Evolutionary conservation across 2,113 vertebrate genomes (phyloP), one percentile per base, ranked within the genome.

Genomic region (Leucopsar rothschildi): DNA sequence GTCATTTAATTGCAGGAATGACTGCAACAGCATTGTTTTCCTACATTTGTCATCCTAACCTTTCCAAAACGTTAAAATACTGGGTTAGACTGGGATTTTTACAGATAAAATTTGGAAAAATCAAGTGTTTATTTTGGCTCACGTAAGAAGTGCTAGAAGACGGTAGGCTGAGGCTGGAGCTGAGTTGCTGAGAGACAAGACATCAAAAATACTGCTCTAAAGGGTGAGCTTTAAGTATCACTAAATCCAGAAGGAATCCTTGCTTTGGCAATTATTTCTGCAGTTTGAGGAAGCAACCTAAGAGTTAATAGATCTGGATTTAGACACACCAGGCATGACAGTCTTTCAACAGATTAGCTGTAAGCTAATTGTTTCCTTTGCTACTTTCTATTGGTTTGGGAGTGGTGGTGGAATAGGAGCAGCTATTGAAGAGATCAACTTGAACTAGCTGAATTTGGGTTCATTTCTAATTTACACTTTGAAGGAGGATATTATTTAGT

Each of bases 21-120:
- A 86, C 95, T 98, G 94, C 96, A 94, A 96, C 95, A 97, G 61
- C 56, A 66, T 86, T 57, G 94, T 97, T 98, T 97, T 98, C 93
- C 89, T 95, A 82, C 70, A 85, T 95, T 92, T 98, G 96, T 97
- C 95, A 94, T 86, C 31, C 56, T 96, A 95, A 92, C 61, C 85
- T 81, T 96, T 97, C 92, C 44, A 85, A 93, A 93, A 77, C 59
- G 11, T 95, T 97, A 95, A 97, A 97, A 86, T 94, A 77, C 70
- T 94, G 86, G 31, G 80, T 96, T 90, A 94, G 92, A 93, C 96
- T 89, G 73, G 59, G 85, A 91, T 86, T 95, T 81, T 92, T 92
- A 89, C n/a, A 75, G 93, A 71, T 80, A 86, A 70, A 68, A 96
- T 97, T 94, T 96, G 95, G 96, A 97, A 97, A 73, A 72, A 44